Evolutionary conservation across 2,113 vertebrate species (phyloP).

Genomic region (Bothrops jararaca): DNA sequence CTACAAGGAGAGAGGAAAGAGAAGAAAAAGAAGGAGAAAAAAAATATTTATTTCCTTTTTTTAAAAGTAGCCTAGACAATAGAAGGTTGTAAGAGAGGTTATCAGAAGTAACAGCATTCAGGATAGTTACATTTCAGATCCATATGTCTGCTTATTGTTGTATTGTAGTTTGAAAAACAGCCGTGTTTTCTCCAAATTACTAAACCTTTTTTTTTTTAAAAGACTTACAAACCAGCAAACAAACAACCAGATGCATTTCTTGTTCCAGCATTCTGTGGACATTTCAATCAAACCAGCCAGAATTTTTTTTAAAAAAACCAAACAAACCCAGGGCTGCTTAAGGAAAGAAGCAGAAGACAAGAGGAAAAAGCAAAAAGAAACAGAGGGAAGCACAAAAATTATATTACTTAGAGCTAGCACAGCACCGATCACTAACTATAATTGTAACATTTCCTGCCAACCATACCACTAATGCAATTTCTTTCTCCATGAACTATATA

Average conservation of each 20-base stretch:
- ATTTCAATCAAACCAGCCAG: background rate
- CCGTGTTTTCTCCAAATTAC: background rate
- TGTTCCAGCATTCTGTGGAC: too few species aligned
- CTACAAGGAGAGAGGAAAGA: constrained; percentile 58
- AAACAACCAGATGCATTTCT: background rate
- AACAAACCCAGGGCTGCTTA: background rate
- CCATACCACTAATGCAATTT: background rate
- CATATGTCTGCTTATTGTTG: background rate
- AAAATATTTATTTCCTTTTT: background rate
- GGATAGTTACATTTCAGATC: background rate
- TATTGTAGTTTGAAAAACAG: background rate
- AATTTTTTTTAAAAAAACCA: background rate
- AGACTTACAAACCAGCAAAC: background rate
- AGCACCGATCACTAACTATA: background rate
- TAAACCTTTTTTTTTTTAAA: background rate
- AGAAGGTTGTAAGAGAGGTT: background rate
- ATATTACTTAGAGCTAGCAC: background rate
- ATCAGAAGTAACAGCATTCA: background rate
- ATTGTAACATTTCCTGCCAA: background rate
- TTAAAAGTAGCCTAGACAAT: background rate
- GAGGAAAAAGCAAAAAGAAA: background rate
- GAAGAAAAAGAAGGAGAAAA: background rate
- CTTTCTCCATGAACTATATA: background rate
- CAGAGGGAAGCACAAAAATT: background rate
- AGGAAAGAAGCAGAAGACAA: background rate